Percentiles rank a stretch among this genome's conserved stretches.
Evolutionary conservation across 2,113 vertebrate species (phyloP).

Genomic region (Petromus typicus): DNA sequence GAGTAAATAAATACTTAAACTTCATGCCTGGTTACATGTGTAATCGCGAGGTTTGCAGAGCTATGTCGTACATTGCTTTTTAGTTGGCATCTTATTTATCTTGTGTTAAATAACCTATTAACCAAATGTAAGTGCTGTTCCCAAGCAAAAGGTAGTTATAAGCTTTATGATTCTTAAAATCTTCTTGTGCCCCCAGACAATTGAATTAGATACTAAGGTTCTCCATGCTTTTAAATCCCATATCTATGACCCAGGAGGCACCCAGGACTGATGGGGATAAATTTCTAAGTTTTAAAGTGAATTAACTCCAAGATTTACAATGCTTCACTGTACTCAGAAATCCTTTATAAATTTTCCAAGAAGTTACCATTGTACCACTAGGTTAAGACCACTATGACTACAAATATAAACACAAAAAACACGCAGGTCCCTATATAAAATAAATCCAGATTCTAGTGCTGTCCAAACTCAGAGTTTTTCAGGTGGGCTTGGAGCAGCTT

Average conservation of each 20-base stretch:
- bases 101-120: slow-evolving; percentile 54
- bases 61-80: slow-evolving; percentile 17
- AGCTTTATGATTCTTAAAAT: slow-evolving; percentile 44
- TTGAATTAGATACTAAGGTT: slow-evolving; percentile 35
- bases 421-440: not conserved
- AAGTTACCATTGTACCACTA: not conserved
- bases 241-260: not conserved
- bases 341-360: not conserved
- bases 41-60: slow-evolving; percentile 47
- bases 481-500: not conserved
- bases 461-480: not conserved
- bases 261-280: not conserved
- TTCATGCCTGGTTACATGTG: slow-evolving; percentile 20
- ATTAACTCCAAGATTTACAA: not conserved
- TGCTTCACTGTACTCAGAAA: not conserved
- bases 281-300: slow-evolving; percentile 14
- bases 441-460: not conserved
- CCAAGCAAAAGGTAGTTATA: slow-evolving; percentile 26
- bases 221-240: slow-evolving; percentile 13
- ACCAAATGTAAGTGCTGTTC: slow-evolving; percentile 28
- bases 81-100: slow-evolving; percentile 51
- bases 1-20: slow-evolving; percentile 66
- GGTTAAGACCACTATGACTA: not conserved
- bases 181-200: not conserved
- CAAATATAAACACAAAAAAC: not conserved